These are phyloP conservation scores for Melanotaenia boesemani DNA, from an alignment of 2,797 vertebrate genomes.

Conservation along the genomic window DNA sequence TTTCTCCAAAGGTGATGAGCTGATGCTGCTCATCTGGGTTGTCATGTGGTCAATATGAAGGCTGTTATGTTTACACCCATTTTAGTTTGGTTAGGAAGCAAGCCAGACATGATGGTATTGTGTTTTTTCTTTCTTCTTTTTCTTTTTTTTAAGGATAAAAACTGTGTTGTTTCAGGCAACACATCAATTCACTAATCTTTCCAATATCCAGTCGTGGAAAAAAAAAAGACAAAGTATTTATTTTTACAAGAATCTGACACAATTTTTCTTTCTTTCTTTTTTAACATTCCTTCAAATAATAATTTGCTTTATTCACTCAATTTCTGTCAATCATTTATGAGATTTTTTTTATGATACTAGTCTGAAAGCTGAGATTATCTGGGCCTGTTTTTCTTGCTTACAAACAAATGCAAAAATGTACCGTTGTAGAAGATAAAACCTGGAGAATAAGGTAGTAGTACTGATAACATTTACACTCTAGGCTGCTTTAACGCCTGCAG, in stretches of 20 bases:
- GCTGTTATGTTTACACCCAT: not conserved
- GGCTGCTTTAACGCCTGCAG: slow-evolving; percentile 23
- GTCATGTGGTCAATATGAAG: not conserved
- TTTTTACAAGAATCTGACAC: slow-evolving; percentile 15
- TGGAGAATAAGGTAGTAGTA: slow-evolving; percentile 25
- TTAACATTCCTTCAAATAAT: slow-evolving; percentile 23
- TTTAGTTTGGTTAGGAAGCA: slow-evolving; percentile 2
- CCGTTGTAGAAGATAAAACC: slow-evolving; percentile 25
- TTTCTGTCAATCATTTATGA: slow-evolving; percentile 19
- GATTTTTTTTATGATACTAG: not conserved
- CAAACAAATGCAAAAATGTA: slow-evolving; percentile 9
- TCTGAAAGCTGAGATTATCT: slow-evolving; percentile 22
- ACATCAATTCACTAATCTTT: slow-evolving; percentile 13
- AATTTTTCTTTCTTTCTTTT: not conserved
- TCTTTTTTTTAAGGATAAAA: slow-evolving; percentile 1
- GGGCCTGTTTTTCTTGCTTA: slow-evolving; percentile 26
- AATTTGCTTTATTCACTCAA: slow-evolving; percentile 12
- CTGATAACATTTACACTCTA: slow-evolving; percentile 38
- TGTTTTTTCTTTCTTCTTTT: not conserved
- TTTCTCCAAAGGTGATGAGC: slow-evolving; percentile 18
- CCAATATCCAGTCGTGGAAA: slow-evolving; percentile 1
- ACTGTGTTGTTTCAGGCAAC: slow-evolving; percentile 17
- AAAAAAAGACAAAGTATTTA: slow-evolving; percentile 8
- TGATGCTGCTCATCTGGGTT: slow-evolving; percentile 6
- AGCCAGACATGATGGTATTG: not conserved